phyloP scores from a whole-genome alignment of 2,113 vertebrate genomes.

The Leiothrix lutea region DNA sequence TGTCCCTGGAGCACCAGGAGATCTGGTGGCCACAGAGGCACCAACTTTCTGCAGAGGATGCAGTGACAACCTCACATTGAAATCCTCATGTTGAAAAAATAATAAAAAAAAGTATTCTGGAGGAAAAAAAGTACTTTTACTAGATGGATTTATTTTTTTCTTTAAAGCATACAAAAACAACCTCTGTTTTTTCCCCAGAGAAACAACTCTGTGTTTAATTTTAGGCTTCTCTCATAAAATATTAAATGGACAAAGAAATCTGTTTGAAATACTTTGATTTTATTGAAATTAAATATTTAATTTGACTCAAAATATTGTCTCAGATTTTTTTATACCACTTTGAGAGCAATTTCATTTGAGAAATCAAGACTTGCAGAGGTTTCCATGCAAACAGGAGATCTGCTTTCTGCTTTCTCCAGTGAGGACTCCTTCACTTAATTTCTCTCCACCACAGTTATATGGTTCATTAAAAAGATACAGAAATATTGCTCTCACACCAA shows the following conservation, averaged over 20 bases:
- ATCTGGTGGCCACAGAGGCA: not conserved
- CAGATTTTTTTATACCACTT: not conserved
- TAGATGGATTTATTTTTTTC: not conserved
- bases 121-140: not conserved
- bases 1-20: not conserved
- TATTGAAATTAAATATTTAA: slow-evolving; percentile 32
- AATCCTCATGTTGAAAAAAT: not conserved
- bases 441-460: not conserved
- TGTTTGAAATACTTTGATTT: slow-evolving; percentile 17
- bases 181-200: not conserved
- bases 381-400: not conserved
- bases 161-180: not conserved
- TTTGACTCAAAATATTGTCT: not conserved
- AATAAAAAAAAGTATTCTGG: not conserved
- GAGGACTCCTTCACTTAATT: not conserved
- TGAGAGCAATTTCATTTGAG: not conserved
- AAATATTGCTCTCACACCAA: not conserved
- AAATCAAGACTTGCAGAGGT: not conserved
- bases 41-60: not conserved
- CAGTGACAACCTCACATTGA: not conserved
- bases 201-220: slow-evolving; percentile 7
- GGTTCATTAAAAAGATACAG: not conserved
- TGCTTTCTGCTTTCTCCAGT: not conserved
- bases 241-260: slow-evolving; percentile 30
- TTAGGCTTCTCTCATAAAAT: slow-evolving; percentile 47